Evolutionary conservation across 2,888 invertebrate genomes (phyloP).

Genomic region (Ophioninae sp.): DNA sequence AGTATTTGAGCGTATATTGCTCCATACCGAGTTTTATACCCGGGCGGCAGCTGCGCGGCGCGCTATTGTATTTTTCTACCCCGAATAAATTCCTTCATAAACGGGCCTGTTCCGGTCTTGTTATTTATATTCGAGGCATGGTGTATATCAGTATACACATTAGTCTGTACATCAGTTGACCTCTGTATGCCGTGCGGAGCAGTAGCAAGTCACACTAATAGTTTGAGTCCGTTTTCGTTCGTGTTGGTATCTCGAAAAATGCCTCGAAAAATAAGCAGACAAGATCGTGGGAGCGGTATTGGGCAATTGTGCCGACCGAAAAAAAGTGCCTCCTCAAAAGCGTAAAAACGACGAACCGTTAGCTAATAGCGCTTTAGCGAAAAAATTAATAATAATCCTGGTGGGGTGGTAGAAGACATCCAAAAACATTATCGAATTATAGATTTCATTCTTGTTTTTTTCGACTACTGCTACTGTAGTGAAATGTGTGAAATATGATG

Average conservation of each 20-base stretch:
- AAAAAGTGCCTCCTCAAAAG: conserved; percentile 12
- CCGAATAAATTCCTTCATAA: too few relatives aligned
- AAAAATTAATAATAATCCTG: conserved; percentile 52
- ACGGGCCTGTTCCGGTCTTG: not conserved
- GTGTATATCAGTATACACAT: too few relatives aligned
- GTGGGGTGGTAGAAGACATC: conserved; percentile 46
- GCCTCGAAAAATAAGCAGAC: too few relatives aligned
- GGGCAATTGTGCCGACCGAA: not conserved
- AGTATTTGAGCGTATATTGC: too few relatives aligned
- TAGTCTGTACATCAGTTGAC: too few relatives aligned
- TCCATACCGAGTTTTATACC: too few relatives aligned
- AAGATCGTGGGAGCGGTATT: too few relatives aligned
- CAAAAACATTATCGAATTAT: conserved; percentile 63
- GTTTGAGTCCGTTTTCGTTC: conserved; percentile 12
- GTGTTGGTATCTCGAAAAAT: too few relatives aligned
- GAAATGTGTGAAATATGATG: conserved; percentile 62
- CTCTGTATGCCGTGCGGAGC: too few relatives aligned
- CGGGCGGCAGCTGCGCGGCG: too few relatives aligned
- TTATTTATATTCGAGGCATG: conserved; percentile 36
- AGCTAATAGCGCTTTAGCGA: conserved; percentile 59
- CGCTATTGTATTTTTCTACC: too few relatives aligned
- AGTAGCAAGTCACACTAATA: too few relatives aligned
- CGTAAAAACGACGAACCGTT: conserved; percentile 39
- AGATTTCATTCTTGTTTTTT: conserved; percentile 64
- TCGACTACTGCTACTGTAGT: conserved; percentile 62